Evolutionary conservation across 2,113 vertebrate genomes (phyloP), one percentile per base, ranked within the genome.

Genomic region (Lampris incognitus): DNA sequence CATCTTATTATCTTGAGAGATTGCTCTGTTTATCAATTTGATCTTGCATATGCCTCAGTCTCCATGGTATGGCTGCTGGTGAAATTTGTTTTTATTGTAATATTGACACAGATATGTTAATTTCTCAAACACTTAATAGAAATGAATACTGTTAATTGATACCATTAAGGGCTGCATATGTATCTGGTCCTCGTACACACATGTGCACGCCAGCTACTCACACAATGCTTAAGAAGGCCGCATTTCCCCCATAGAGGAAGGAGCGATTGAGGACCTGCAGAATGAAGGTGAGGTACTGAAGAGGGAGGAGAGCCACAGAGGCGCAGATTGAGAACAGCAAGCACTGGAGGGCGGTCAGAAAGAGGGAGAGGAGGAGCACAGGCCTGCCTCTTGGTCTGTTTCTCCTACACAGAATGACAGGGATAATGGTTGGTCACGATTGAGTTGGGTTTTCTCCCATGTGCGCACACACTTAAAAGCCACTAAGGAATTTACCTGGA

Each of bases 201-300:
- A 49, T 4, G 5, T 40, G 42, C 13, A 11, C 9, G 3, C 24
- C 37, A 36, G 24, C 44, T 46, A 95, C 96, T 96, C 85, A 97
- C 96, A 89, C 95, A 0, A 97, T 80, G 37, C 93, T 95, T 63
- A 97, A 83, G 87, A 97, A 97, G 51, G 95, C 94, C 0, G 95
- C 95, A 0, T 95, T 95, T 65, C 96, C 95, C 0, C 97, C 96
- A 0, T 95, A 97, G 8, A 98, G 93, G 91, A 97, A 98, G 74
- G 96, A 96, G 70, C 96, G 94, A 69, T 95, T 96, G 80, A 96
- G 55, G 61, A 97, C 96, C 80, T 97, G 96, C 40, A 97, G 84
- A 82, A 79, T 24, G 55, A 97, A 97, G 8, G 96, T 97, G 83
- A 80, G 63, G 0, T 96, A 97, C 89, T 97, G 96, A 0, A 96